Conservation (phyloP, 92 coral and sea anemone species). For the Heliopora coerulea region DNA sequence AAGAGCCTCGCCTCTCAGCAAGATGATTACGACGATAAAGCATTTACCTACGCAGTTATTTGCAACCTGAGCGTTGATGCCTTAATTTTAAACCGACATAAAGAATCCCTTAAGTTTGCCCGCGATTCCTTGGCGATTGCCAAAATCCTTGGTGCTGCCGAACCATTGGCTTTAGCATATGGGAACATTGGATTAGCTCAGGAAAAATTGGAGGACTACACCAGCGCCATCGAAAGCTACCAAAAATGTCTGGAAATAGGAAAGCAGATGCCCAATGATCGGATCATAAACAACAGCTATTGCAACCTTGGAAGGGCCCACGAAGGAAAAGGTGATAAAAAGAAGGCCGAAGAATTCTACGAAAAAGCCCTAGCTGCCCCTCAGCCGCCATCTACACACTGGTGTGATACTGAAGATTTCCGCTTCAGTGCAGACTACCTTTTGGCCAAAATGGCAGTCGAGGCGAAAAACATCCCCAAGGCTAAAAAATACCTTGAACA, state of each 20-base stretch:
- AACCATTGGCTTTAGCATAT: slow-evolving; percentile 4
- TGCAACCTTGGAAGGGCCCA: slow-evolving; percentile 33
- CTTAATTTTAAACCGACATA: background rate
- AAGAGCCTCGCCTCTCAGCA: background rate
- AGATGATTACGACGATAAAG: background rate
- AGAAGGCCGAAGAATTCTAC: slow-evolving; percentile 12
- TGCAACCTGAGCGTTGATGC: slow-evolving; percentile 9
- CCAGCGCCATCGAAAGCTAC: slow-evolving; percentile 1
- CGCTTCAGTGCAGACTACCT: slow-evolving; percentile 49
- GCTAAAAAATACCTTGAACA: background rate
- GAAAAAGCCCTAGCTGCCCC: slow-evolving; percentile 8
- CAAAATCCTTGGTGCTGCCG: background rate
- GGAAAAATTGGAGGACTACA: background rate
- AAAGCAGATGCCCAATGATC: background rate
- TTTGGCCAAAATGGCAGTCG: slow-evolving; percentile 32
- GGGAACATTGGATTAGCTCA: slow-evolving; percentile 31
- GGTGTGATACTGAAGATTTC: slow-evolving; percentile 47
- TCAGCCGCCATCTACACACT: slow-evolving; percentile 14
- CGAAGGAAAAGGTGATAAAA: slow-evolving; percentile 15
- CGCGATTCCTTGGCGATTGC: slow-evolving; percentile 13
- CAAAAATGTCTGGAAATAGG: slow-evolving; percentile 3
- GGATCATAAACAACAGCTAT: slow-evolving; percentile 23
- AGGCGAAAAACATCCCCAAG: slow-evolving; percentile 5
- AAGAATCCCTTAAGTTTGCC: slow-evolving; percentile 16
- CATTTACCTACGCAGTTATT: background rate